These are phyloP conservation scores for Dysdera silvatica DNA, from an alignment of 1,140 invertebrate species.

Conservation along the genomic window DNA sequence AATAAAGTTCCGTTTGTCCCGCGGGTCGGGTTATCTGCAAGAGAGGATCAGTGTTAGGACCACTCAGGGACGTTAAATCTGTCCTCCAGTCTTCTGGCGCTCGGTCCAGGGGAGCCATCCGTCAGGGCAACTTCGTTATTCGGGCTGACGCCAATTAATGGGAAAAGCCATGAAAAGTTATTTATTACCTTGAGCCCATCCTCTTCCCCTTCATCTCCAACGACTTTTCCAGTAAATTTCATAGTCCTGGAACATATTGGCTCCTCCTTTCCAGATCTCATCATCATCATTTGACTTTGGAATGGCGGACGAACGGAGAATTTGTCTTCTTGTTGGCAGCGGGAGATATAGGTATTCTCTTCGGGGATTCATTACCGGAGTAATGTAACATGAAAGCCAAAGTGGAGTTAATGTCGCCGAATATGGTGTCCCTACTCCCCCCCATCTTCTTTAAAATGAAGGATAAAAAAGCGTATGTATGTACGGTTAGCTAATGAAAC, in stretches of 20 bases:
- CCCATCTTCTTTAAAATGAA: not conserved
- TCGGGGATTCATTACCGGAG: too few relatives aligned
- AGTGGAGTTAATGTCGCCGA: too few relatives aligned
- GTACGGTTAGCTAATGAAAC: not conserved
- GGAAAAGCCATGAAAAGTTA: not conserved
- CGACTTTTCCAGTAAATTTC: slow-evolving; percentile 1
- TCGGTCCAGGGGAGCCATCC: slow-evolving; percentile 26
- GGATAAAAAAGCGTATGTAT: not conserved
- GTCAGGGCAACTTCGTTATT: too few relatives aligned
- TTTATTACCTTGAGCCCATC: not conserved
- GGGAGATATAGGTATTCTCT: too few relatives aligned
- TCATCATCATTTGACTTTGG: not conserved
- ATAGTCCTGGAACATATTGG: not conserved
- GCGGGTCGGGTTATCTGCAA: slow-evolving; percentile 12
- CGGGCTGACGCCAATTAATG: too few relatives aligned
- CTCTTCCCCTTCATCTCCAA: not conserved
- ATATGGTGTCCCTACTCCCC: too few relatives aligned
- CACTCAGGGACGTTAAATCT: slow-evolving; percentile 26
- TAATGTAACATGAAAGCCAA: too few relatives aligned
- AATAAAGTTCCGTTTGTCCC: not conserved
- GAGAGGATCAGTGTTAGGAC: slow-evolving; percentile 14
- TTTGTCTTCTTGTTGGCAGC: not conserved
- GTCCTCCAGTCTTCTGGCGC: slow-evolving; percentile 17
- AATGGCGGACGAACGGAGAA: not conserved
- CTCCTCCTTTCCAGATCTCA: not conserved